These are phyloP conservation scores for Sinocyclocheilus grahami DNA, from an alignment of 2,113 vertebrate species.

Conservation along the genomic window DNA sequence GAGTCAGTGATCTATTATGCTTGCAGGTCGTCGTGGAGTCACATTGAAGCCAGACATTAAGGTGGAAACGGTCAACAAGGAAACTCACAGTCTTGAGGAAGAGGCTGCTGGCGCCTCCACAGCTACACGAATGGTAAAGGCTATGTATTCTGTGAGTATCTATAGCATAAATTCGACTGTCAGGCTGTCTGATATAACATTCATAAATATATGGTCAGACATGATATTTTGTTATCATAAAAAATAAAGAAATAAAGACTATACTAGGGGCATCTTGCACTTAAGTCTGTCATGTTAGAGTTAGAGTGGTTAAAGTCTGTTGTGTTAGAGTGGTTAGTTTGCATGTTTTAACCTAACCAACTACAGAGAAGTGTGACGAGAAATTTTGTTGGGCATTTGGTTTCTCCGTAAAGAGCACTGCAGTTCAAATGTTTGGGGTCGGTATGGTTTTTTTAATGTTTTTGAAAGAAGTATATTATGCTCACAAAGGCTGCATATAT, in stretches of 20 bases:
- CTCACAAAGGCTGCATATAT: neutral
- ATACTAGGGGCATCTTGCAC: no score
- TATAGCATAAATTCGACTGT: conserved; percentile 40
- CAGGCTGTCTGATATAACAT: neutral
- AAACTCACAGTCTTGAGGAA: conserved; percentile 89
- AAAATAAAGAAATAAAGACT: neutral
- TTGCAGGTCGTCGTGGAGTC: conserved; percentile 88
- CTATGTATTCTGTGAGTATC: conserved; percentile 90
- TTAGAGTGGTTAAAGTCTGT: neutral
- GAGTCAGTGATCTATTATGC: conserved; percentile 13
- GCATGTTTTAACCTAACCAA: neutral
- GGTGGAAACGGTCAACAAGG: conserved; percentile 95
- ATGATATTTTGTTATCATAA: neutral
- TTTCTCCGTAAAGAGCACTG: neutral
- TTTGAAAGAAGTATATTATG: neutral
- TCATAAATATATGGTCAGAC: neutral
- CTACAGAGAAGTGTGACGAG: neutral
- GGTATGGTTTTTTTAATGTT: neutral
- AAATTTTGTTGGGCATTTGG: neutral
- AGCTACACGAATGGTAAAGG: conserved; percentile 92
- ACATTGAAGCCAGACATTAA: conserved; percentile 95
- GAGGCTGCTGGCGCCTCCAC: conserved; percentile 88
- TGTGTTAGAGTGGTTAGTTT: neutral
- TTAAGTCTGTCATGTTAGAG: no score
- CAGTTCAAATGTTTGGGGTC: neutral